Evolutionary conservation across 2,797 vertebrate species (phyloP).

Genomic region (Salarias fasciatus): DNA sequence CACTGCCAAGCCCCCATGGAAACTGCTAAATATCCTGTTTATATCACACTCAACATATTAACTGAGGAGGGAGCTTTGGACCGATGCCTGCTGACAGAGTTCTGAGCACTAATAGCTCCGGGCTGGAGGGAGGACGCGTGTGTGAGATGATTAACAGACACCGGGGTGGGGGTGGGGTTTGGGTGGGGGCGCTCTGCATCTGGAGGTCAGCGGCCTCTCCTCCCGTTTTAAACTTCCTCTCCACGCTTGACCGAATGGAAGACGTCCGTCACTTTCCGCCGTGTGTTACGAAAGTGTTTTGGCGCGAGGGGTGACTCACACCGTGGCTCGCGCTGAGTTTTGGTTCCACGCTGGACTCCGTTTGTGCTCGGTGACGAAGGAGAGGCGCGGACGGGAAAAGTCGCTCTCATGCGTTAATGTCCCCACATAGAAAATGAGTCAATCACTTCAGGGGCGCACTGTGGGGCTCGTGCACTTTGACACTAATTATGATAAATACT

Average conservation of each 20-base stretch:
- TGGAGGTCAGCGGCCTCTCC: constrained; percentile 49
- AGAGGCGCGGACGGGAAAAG: neutral
- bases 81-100: constrained; percentile 35
- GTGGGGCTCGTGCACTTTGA: no score
- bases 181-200: no score
- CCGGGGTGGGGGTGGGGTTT: neutral
- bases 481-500: no score
- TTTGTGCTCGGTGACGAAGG: constrained; percentile 12
- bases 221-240: constrained; percentile 47
- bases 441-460: no score
- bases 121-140: constrained; percentile 18
- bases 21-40: constrained; percentile 39
- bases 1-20: constrained; percentile 24
- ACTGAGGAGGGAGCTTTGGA: constrained; percentile 22
- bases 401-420: no score
- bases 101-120: constrained; percentile 37
- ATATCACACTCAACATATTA: constrained; percentile 48
- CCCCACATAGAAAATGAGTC: neutral
- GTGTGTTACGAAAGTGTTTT: constrained; percentile 59
- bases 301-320: constrained; percentile 63
- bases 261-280: constrained; percentile 65
- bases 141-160: neutral
- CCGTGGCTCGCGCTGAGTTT: constrained; percentile 49
- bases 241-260: constrained; percentile 72
- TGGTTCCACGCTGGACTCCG: constrained; percentile 16